Base-by-base conservation (phyloP, 2,113 vertebrate genomes). In the Malurus elegans region DNA sequence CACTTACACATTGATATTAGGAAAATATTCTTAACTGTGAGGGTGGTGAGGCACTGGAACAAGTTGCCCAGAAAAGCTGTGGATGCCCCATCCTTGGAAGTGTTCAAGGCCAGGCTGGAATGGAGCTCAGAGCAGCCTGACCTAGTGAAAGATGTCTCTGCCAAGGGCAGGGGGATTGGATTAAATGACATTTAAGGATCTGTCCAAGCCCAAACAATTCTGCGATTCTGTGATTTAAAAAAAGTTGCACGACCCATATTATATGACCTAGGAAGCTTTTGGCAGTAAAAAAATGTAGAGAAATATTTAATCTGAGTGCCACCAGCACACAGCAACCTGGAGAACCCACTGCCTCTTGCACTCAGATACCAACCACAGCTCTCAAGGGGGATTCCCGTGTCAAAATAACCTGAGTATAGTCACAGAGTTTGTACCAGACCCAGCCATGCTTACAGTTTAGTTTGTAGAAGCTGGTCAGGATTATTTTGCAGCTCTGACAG, bases 41-140 rank as follows among this genome's bases (percentile, higher is more conserved):
- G 12, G 2, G 20, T 70, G 21, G 36, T 57, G 17, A 66, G 61
- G 5, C 31, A 26, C 28, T 34, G n/a, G 10, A 26, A 76, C 5
- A n/a, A 11, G 10, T 14, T 86, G 44, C 25, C 23, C 25, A 50
- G 38, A 5, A 17, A 61, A n/a, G 26, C 1, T 74, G n/a, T 28
- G 56, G 17, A 3, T 65, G 38, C 12, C 21, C 20, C 12, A 10
- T 29, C 31, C 3, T 4, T 73, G 28, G 16, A 24, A 42, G 10
- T 13, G 36, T 86, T 74, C 45, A 53, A 70, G 50, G 29, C 6
- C 14, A 57, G 20, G 18, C 3, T 71, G 42, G 7, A 29, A 29
- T 3, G 1, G 16, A n/a, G 23, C 47, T 82, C 0, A 0, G 66
- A 53, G 57, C 20, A 62, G 15, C 45, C 48, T 56, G 21, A 1